Evolutionary conservation across 2,888 invertebrate genomes (phyloP).

Genomic region (Drosophila atripex): DNA sequence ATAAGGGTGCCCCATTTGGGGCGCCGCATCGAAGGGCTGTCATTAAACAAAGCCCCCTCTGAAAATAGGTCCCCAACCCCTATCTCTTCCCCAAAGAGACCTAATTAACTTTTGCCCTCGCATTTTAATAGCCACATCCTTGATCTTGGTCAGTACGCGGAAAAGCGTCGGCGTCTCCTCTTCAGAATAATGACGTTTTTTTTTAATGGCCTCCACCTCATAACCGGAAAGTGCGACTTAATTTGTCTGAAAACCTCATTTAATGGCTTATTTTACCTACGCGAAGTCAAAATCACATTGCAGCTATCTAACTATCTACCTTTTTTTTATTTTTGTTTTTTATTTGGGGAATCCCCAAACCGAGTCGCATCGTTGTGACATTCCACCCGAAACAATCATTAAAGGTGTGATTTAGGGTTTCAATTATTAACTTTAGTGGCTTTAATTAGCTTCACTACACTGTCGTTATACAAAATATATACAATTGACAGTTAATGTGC

Average conservation of each 20-base stretch:
- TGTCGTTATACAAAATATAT: background rate
- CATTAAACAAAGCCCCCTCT: constrained; percentile 50
- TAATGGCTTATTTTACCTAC: constrained; percentile 18
- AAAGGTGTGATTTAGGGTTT: constrained; percentile 8
- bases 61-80: constrained; percentile 20
- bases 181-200: constrained; percentile 31
- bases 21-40: constrained; percentile 54
- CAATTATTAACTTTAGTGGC: background rate
- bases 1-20: constrained; percentile 45
- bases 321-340: constrained; percentile 7
- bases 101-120: constrained; percentile 62
- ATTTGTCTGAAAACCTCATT: constrained; percentile 23
- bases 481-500: background rate
- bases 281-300: constrained; percentile 7
- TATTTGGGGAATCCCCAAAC: constrained; percentile 23
- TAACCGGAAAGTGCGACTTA: constrained; percentile 28
- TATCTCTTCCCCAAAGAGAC: constrained; percentile 20
- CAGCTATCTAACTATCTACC: constrained; percentile 13
- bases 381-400: background rate
- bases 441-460: background rate
- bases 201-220: constrained; percentile 28
- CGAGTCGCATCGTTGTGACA: background rate
- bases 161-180: constrained; percentile 21
- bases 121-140: constrained; percentile 46
- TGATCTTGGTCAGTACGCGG: constrained; percentile 35